Evolutionary conservation across 2,113 vertebrate species (phyloP).

Genomic region (Alosa alosa): DNA sequence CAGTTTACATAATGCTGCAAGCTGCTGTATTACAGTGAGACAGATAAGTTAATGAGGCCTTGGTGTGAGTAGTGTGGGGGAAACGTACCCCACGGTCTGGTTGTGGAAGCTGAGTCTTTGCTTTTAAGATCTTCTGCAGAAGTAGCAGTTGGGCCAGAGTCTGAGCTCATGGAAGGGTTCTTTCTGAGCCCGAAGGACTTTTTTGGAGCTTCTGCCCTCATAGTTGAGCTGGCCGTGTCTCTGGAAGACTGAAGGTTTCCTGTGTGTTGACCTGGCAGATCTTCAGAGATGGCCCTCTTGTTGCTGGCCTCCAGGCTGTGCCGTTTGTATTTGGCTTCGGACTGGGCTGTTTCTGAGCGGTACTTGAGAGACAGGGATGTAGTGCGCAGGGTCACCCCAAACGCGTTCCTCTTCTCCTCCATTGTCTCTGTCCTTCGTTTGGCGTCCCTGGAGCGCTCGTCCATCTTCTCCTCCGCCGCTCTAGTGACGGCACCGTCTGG

Average conservation of each 20-base stretch:
- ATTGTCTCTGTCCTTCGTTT: conserved; percentile 38
- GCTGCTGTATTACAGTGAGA: not conserved
- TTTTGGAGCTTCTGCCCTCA: not conserved
- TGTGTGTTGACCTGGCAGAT: conserved; percentile 19
- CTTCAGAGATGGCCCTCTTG: conserved; percentile 53
- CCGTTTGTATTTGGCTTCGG: conserved; percentile 69
- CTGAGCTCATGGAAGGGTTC: conserved; percentile 18
- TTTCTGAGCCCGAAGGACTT: conserved; percentile 17
- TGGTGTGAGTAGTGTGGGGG: not conserved
- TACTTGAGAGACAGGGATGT: conserved; percentile 77
- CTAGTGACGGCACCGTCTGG: conserved; percentile 25
- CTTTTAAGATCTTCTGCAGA: not conserved
- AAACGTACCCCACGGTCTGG: not conserved
- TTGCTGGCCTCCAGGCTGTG: conserved; percentile 66
- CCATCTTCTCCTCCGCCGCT: conserved; percentile 1
- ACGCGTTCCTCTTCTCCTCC: conserved; percentile 65
- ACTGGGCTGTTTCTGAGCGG: conserved; percentile 53
- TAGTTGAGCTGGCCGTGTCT: not conserved
- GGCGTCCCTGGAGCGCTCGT: conserved; percentile 30
- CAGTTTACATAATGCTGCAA: not conserved
- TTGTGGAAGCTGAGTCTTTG: not conserved
- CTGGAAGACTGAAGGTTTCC: not conserved
- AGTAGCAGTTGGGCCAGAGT: not conserved
- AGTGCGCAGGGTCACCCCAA: conserved; percentile 80
- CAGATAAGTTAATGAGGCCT: not conserved